Percentiles rank a stretch among this genome's conserved stretches.
Evolutionary conservation across 2,113 vertebrate species (phyloP).

Genomic region (Rhabdornis inornatus): DNA sequence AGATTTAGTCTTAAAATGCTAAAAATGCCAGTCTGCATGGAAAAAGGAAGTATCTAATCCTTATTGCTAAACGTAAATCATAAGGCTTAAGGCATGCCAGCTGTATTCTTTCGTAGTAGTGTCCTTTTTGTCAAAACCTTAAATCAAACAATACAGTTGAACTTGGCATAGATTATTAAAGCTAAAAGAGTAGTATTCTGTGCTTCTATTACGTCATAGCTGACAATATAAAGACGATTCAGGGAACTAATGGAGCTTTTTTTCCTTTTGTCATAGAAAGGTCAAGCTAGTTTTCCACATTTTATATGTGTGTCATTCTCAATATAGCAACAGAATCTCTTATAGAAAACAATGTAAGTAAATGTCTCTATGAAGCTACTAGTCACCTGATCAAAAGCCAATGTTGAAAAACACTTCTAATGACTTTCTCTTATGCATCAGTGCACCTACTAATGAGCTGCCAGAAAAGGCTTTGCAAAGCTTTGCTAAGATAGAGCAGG

Average conservation of each 20-base stretch:
- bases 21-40: conserved; percentile 15
- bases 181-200: conserved; percentile 55
- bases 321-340: conserved; percentile 79
- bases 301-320: conserved; percentile 79
- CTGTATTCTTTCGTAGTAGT: conserved; percentile 35
- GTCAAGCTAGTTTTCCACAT: conserved; percentile 78
- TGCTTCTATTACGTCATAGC: conserved; percentile 72
- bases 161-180: conserved; percentile 71
- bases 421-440: conserved; percentile 99
- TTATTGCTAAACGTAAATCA: conserved; percentile 18
- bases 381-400: conserved; percentile 96
- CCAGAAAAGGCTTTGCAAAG: conserved; percentile 96
- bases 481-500: conserved; percentile 90
- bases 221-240: conserved; percentile 72
- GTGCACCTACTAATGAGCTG: conserved; percentile 99
- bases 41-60: conserved; percentile 34
- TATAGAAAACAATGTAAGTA: conserved; percentile 83
- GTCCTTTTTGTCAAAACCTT: conserved; percentile 55
- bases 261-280: conserved; percentile 75
- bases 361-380: conserved; percentile 82
- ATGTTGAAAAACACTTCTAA: conserved; percentile 96
- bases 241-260: conserved; percentile 68
- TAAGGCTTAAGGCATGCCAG: conserved; percentile 40
- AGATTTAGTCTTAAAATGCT: conserved; percentile 48
- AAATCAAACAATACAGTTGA: conserved; percentile 53